phyloP scores from a whole-genome alignment of 1,140 invertebrate genomes.

The Drosophila pseudoobscura region DNA sequence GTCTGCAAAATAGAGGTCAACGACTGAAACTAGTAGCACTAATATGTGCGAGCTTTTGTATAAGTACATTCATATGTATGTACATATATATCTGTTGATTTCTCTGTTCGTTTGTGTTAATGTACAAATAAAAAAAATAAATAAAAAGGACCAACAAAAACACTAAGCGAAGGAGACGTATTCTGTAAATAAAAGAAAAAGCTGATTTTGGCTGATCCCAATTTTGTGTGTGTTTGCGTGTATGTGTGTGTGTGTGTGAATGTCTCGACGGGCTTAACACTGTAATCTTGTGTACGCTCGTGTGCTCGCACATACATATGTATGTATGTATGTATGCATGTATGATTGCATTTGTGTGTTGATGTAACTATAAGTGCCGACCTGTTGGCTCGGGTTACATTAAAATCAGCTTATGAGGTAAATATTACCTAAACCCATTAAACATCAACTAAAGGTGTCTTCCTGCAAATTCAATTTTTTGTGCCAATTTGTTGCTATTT shows the following conservation, averaged over 20 bases:
- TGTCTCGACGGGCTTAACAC: slow-evolving; percentile 32
- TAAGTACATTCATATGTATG: slow-evolving; percentile 22
- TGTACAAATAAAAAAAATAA: slow-evolving; percentile 71
- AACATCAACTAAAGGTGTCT: too few relatives aligned
- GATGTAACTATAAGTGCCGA: slow-evolving; percentile 33
- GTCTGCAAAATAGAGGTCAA: slow-evolving; percentile 82
- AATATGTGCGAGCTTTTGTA: slow-evolving; percentile 57
- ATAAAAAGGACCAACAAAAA: slow-evolving; percentile 58
- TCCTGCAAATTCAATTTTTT: too few relatives aligned
- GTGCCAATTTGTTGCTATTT: too few relatives aligned
- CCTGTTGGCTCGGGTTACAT: slow-evolving; percentile 47
- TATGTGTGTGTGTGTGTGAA: slow-evolving; percentile 12
- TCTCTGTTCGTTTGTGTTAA: slow-evolving; percentile 67
- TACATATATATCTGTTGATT: slow-evolving; percentile 24
- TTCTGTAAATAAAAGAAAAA: slow-evolving; percentile 67
- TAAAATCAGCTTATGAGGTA: slow-evolving; percentile 9
- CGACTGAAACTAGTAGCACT: slow-evolving; percentile 73
- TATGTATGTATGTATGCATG: slow-evolving; percentile 5
- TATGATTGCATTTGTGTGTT: slow-evolving; percentile 1
- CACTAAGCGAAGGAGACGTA: slow-evolving; percentile 32
- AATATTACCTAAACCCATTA: not conserved
- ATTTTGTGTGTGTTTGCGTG: slow-evolving; percentile 8
- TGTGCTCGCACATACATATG: not conserved
- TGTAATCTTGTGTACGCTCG: slow-evolving; percentile 19
- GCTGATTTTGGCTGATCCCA: slow-evolving; percentile 55